A percentile compares a stretch with the other conserved stretches of the same genome.
These are phyloP conservation scores for Venturia canescens DNA, from an alignment of 1,140 invertebrate genomes.

Conservation along the genomic window DNA sequence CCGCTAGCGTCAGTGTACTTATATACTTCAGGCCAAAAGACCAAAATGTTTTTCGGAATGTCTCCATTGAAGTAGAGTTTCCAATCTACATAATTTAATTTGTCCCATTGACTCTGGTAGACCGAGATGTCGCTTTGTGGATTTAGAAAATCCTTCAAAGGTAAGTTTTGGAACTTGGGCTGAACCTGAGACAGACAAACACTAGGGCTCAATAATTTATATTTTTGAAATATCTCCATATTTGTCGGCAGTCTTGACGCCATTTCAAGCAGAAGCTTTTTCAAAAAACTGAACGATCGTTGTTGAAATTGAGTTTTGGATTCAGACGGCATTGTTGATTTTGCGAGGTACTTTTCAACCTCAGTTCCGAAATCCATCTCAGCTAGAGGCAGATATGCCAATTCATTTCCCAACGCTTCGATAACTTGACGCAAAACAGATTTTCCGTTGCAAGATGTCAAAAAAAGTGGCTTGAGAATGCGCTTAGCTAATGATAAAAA, in stretches of 20 bases:
- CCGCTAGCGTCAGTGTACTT: constrained; percentile 55
- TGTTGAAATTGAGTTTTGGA: constrained; percentile 18
- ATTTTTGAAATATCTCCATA: constrained; percentile 36
- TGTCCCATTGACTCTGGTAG: constrained; percentile 56
- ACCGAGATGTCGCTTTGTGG: constrained; percentile 15
- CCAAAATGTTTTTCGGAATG: constrained; percentile 14
- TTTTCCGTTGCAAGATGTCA: constrained; percentile 43
- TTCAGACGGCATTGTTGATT: not conserved
- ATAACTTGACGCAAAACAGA: constrained; percentile 21
- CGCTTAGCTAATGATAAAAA: constrained; percentile 50
- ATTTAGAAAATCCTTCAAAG: constrained; percentile 49
- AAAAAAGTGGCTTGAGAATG: constrained; percentile 53
- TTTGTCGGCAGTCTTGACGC: constrained; percentile 35
- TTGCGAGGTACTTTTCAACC: constrained; percentile 35
- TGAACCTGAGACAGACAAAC: constrained; percentile 37
- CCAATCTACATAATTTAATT: constrained; percentile 51
- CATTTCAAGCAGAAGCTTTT: constrained; percentile 34
- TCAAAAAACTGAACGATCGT: constrained; percentile 36
- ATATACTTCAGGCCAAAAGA: constrained; percentile 57
- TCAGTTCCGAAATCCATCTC: constrained; percentile 50
- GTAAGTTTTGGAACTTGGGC: constrained; percentile 39
- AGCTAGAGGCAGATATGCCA: constrained; percentile 43
- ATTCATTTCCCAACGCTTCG: constrained; percentile 48
- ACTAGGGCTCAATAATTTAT: constrained; percentile 34
- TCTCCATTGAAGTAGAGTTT: not conserved